Percentiles rank a stretch among this genome's conserved stretches.
These are phyloP conservation scores for Aethina tumida DNA, from an alignment of 1,140 invertebrate genomes.

Conservation along the genomic window DNA sequence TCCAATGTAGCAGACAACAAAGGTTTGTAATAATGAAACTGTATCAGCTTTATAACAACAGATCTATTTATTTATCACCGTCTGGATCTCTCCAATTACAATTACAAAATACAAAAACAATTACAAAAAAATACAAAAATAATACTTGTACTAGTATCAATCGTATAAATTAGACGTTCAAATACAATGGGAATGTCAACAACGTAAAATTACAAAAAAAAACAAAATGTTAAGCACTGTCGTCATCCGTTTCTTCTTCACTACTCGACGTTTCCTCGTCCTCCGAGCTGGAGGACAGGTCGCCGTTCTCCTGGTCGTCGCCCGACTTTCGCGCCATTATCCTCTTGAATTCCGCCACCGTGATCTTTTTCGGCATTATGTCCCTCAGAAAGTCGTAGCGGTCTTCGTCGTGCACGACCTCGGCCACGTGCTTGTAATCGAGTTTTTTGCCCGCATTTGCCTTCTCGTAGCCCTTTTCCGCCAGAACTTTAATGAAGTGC, in stretches of 20 bases:
- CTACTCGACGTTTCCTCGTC: slow-evolving; percentile 7
- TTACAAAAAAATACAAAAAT: no score
- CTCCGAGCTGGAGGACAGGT: slow-evolving; percentile 4
- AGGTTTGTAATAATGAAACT: no score
- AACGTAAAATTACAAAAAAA: no score
- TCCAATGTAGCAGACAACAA: no score
- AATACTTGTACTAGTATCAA: no score
- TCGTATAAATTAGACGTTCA: no score
- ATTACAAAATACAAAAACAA: no score
- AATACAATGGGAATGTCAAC: no score
- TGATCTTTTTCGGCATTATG: slow-evolving; percentile 62
- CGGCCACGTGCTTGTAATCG: slow-evolving; percentile 59
- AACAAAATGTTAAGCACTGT: no score
- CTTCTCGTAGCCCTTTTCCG: slow-evolving; percentile 46
- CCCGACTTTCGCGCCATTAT: slow-evolving; percentile 48
- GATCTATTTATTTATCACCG: no score
- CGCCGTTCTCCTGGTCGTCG: slow-evolving; percentile 8
- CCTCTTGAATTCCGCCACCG: slow-evolving; percentile 53
- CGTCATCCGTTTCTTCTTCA: slow-evolving; percentile 16
- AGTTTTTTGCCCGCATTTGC: slow-evolving; percentile 36
- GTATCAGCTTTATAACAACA: no score
- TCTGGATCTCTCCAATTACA: no score
- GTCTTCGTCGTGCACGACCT: slow-evolving; percentile 54
- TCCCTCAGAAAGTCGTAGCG: slow-evolving; percentile 56
- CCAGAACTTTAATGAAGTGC: slow-evolving; percentile 56